Base-by-base conservation (phyloP, 2,797 vertebrate genomes). In the Sylvia borin region DNA sequence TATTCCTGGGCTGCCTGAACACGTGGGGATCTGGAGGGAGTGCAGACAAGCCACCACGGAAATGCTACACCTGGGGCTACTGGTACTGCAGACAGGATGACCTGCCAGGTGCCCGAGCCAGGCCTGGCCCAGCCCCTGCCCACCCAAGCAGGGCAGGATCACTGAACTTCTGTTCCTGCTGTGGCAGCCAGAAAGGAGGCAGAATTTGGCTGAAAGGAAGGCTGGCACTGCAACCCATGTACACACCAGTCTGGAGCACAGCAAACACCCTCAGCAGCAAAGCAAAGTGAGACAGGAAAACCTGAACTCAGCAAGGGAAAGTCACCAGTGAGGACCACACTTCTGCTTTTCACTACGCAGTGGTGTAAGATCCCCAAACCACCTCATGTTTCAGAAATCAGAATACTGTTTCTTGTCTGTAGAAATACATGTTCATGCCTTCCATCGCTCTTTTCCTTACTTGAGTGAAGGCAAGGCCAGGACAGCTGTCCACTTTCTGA, bases 31-130 rank as follows among this genome's bases (percentile, higher is more conserved):
- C 1, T 48, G 81, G 6, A 84, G 32, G 29, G 53, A 77, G n/a
- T 26, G 17, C 36, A 73, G 75, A 13, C 53, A 43, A 80, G 27
- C 34, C 45, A 18, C 10, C 21, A 9, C 2, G 5, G 76, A 58
- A 75, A 84, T 14, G 55, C 75, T 55, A 0, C 58, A 48, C 77
- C 76, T 43, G 31, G 19, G 50, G 55, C 85, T 60, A 54, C 38
- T 0, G 2, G 26, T 4, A 3, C 36, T 16, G 3, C 5, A 40
- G 50, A 18, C 47, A 32, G 29, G 61, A 29, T 11, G 4, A 43
- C 65, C 53, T 2, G 7, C 48, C 72, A 40, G 58, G 42, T 1
- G 8, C 66, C 38, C 0, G 0, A 36, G 61, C 48, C 80, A 76
- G 76, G 43, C 34, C 1, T 13, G 7, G 32, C 32, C 65, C 75